Evolutionary conservation across 2,797 vertebrate genomes (phyloP).

Genomic region (Notoglanidium macrostoma): DNA sequence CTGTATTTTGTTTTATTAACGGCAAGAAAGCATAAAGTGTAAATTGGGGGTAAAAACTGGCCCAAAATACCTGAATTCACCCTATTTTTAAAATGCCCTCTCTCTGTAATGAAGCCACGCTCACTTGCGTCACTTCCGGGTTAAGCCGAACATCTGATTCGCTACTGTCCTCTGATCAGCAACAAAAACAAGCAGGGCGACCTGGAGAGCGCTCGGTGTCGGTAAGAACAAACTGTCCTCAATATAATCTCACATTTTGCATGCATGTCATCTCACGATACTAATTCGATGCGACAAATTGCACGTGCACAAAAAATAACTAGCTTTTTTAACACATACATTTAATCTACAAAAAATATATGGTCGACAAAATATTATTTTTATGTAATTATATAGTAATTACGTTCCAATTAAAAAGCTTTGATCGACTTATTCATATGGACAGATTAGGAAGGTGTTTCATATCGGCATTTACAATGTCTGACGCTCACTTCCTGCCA

Average conservation of each 20-base stretch:
- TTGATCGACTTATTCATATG: neutral
- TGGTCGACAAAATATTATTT: too few species aligned
- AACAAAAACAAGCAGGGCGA: constrained; percentile 59
- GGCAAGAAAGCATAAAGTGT: neutral
- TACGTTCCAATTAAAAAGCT: neutral
- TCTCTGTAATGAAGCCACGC: neutral
- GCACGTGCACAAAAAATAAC: neutral
- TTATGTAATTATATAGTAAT: neutral
- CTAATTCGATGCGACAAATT: neutral
- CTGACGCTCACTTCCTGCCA: constrained; percentile 29
- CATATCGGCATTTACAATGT: neutral
- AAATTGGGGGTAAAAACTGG: neutral
- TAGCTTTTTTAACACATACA: neutral
- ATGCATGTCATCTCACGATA: neutral
- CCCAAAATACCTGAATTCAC: too few species aligned
- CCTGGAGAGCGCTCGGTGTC: constrained; percentile 36
- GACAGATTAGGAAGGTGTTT: neutral
- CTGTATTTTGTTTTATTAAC: neutral
- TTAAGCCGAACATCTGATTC: constrained; percentile 5
- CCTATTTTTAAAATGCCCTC: constrained; percentile 17
- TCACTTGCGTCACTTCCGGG: constrained; percentile 16
- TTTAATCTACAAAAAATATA: neutral
- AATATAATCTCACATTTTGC: neutral
- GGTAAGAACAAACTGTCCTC: constrained; percentile 35
- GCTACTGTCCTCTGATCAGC: constrained; percentile 46